Conservation (phyloP, 2,888 invertebrate species). For the Dichetophora obliterata region DNA sequence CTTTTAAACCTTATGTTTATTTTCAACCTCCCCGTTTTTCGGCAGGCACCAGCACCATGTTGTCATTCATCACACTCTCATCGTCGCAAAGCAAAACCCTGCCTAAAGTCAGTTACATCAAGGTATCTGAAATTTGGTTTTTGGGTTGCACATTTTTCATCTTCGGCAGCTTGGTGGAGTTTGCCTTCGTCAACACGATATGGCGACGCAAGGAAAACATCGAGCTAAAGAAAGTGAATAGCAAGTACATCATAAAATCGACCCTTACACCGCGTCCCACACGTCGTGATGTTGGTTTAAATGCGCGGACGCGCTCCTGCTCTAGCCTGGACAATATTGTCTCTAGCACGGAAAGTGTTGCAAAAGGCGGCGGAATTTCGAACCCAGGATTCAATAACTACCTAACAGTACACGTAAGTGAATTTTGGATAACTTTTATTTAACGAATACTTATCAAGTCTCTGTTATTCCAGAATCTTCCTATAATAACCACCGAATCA, state of each 20-base stretch:
- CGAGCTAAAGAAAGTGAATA: conserved; percentile 64
- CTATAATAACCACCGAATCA: conserved; percentile 63
- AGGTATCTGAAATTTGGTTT: conserved; percentile 65
- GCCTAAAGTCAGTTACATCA: conserved; percentile 65
- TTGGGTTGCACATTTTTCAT: conserved; percentile 65
- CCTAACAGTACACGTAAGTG: conserved; percentile 64
- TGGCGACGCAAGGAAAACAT: conserved; percentile 66
- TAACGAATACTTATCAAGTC: not conserved
- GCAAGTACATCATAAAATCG: conserved; percentile 64
- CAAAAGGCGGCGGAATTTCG: conserved; percentile 67
- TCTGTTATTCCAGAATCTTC: conserved; percentile 54
- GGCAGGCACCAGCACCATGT: conserved; percentile 63
- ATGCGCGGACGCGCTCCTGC: conserved; percentile 77
- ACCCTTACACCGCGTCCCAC: conserved; percentile 64
- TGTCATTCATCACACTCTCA: conserved; percentile 63
- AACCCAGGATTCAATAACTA: conserved; percentile 71
- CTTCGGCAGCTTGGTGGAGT: conserved; percentile 64
- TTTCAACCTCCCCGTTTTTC: not conserved
- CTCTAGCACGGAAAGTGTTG: conserved; percentile 79
- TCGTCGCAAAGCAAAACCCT: conserved; percentile 64
- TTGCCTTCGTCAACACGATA: conserved; percentile 64
- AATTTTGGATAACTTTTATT: not conserved
- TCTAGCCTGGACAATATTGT: conserved; percentile 77
- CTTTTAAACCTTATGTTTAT: not conserved
- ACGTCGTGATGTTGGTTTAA: conserved; percentile 58